phyloP scores from a whole-genome alignment of 2,113 vertebrate genomes.

The Passerina amoena region DNA sequence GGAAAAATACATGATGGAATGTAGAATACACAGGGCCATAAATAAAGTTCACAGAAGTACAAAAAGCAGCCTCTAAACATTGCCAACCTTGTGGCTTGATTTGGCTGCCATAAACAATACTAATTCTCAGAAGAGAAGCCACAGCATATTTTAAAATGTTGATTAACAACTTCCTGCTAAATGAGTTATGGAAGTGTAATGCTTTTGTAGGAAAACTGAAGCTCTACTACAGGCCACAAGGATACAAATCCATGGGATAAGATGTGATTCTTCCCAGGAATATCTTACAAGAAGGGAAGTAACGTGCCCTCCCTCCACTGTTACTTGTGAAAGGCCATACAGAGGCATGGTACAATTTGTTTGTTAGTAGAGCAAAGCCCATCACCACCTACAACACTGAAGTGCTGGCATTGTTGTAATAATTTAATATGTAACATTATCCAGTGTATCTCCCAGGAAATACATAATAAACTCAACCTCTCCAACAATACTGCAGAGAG shows the following conservation, averaged over 20 bases:
- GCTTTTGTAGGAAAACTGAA: neutral
- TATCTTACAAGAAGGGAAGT: neutral
- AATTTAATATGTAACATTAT: neutral
- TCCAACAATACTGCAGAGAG: neutral
- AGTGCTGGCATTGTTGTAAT: neutral
- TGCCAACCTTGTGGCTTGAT: neutral
- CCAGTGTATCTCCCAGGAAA: neutral
- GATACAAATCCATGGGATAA: neutral
- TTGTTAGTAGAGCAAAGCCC: neutral
- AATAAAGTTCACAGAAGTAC: neutral
- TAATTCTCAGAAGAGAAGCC: neutral
- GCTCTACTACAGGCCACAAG: accelerated
- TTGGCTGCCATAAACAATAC: neutral
- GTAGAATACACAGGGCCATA: neutral
- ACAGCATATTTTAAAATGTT: neutral
- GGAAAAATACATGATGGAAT: neutral
- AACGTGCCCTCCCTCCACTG: neutral
- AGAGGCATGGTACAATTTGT: neutral
- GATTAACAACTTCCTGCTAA: conserved; percentile 5
- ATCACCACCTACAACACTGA: neutral
- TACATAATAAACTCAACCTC: neutral
- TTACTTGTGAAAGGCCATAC: neutral
- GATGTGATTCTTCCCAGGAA: neutral
- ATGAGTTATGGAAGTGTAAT: neutral
- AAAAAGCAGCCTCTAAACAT: neutral